Percentiles rank a stretch among this genome's conserved stretches.
Conservation (phyloP, 2,113 vertebrate species). For the Leucosticte australis region DNA sequence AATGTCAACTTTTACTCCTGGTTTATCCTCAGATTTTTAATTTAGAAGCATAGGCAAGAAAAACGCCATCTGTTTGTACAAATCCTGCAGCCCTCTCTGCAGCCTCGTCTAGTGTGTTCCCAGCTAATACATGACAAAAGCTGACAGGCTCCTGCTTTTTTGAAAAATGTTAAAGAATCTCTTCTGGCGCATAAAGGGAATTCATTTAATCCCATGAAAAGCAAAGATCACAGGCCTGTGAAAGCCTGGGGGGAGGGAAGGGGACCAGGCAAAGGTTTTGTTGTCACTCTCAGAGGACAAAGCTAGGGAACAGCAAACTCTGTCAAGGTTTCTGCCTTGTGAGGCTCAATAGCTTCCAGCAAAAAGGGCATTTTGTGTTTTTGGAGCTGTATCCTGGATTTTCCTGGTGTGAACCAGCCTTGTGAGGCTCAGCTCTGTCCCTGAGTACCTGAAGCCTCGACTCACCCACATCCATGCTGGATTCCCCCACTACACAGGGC, state of each 20-base stretch:
- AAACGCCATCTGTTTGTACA: constrained; percentile 53
- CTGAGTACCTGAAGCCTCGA: neutral
- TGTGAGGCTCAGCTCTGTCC: neutral
- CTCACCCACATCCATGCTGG: neutral
- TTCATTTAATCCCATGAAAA: neutral
- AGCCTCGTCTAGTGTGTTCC: neutral
- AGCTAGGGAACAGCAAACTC: neutral
- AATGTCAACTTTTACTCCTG: constrained; percentile 39
- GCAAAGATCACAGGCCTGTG: neutral
- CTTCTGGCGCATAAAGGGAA: neutral
- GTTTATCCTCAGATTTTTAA: constrained; percentile 29
- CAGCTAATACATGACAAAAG: neutral
- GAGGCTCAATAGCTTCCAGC: neutral
- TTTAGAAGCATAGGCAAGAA: constrained; percentile 50
- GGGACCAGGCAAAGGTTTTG: neutral
- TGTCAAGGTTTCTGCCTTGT: rapidly evolving
- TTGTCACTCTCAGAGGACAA: neutral
- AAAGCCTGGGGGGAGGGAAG: neutral
- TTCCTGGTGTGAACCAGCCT: neutral
- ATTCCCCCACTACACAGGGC: neutral
- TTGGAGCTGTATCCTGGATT: neutral
- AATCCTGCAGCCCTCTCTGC: neutral
- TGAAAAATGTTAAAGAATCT: constrained; percentile 2
- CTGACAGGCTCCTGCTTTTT: constrained; percentile 29
- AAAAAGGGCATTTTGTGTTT: neutral